phyloP scores from a whole-genome alignment of 2,113 vertebrate species.

The Nasalis larvatus region DNA sequence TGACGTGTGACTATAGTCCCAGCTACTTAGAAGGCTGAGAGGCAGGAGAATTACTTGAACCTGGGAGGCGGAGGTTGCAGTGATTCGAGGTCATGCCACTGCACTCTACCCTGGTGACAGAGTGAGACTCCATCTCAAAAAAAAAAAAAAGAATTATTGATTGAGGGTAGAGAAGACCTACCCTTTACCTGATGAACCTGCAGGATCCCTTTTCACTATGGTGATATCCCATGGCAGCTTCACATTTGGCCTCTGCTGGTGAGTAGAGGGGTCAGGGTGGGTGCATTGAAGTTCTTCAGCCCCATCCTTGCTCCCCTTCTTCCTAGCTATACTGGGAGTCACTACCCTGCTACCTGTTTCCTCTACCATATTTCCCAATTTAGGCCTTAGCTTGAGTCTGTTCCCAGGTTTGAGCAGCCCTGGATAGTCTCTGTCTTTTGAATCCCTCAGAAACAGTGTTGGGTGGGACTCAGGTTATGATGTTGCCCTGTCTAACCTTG shows the following conservation, averaged over 20 bases:
- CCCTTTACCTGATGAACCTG: neutral
- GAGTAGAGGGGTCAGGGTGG: neutral
- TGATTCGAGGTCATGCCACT: too few species aligned
- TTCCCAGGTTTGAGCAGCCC: neutral
- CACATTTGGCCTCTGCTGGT: neutral
- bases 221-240: neutral
- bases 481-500: neutral
- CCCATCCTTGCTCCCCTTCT: neutral
- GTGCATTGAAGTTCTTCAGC: neutral
- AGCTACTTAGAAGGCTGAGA: too few species aligned
- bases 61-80: too few species aligned
- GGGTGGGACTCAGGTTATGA: neutral
- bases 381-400: neutral
- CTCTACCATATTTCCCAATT: neutral
- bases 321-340: neutral
- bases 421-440: neutral
- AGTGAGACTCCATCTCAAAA: too few species aligned
- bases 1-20: too few species aligned
- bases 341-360: rapidly evolving
- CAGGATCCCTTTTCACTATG: neutral
- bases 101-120: too few species aligned
- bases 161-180: neutral
- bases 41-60: too few species aligned
- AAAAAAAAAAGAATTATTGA: neutral
- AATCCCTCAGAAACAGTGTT: neutral